A percentile compares a stretch with the other conserved stretches of the same genome.
Conservation (phyloP, 2,113 vertebrate species). For the Gymnocephalus cernua region DNA sequence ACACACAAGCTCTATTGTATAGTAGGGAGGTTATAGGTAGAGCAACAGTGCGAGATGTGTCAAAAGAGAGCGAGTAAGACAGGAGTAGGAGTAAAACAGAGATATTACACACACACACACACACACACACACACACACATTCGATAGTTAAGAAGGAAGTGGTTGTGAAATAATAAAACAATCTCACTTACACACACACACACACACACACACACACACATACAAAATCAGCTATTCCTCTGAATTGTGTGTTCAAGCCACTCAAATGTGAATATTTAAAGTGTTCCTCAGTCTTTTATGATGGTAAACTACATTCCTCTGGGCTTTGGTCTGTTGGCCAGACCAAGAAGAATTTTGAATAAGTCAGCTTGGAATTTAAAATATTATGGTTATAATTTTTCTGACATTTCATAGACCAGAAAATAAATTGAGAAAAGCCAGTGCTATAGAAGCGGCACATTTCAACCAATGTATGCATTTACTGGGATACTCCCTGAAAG, state of each 20-base stretch:
- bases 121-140: slow-evolving; percentile 14
- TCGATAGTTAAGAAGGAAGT: slow-evolving; percentile 24
- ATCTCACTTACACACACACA: neutral
- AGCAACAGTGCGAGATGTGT: slow-evolving; percentile 8
- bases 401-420: no score
- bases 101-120: slow-evolving; percentile 6
- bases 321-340: no score
- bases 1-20: neutral
- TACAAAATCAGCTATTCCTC: neutral
- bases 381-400: no score
- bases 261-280: no score
- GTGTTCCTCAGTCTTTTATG: no score
- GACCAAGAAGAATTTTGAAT: no score
- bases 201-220: neutral
- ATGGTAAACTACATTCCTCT: no score
- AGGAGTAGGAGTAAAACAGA: slow-evolving; percentile 35
- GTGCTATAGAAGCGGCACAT: neutral
- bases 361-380: no score
- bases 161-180: slow-evolving; percentile 49
- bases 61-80: slow-evolving; percentile 42
- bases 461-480: neutral
- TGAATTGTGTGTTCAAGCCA: slow-evolving; percentile 21
- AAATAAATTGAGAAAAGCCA: no score
- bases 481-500: neutral
- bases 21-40: slow-evolving; percentile 5